A percentile compares a stretch with the other conserved stretches of the same genome.
Evolutionary conservation across 2,888 invertebrate species (phyloP).

Genomic region (Labia minor): DNA sequence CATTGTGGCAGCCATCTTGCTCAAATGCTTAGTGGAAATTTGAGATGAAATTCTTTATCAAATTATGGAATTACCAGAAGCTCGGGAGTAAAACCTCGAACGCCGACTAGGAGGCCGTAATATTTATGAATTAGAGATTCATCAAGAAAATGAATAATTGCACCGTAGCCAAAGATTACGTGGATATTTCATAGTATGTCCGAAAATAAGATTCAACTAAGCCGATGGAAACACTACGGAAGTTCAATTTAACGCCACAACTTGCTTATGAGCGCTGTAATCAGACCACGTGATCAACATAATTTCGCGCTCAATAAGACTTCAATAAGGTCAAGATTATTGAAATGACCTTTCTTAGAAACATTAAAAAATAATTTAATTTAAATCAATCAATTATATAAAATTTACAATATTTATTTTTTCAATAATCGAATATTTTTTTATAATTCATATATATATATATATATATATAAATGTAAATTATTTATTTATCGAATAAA

Average conservation of each 20-base stretch:
- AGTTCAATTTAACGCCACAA: slow-evolving; percentile 13
- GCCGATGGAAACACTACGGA: slow-evolving; percentile 16
- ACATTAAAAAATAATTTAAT: no score
- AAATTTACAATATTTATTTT: no score
- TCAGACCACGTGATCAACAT: not conserved
- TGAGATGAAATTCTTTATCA: slow-evolving; percentile 21
- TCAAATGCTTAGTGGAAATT: slow-evolving; percentile 21
- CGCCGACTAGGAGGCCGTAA: slow-evolving; percentile 25
- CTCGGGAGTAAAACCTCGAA: slow-evolving; percentile 22
- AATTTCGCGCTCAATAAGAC: no score
- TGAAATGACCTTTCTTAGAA: no score
- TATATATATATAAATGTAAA: no score
- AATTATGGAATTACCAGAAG: slow-evolving; percentile 24
- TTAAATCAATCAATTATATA: no score
- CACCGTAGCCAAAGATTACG: slow-evolving; percentile 25
- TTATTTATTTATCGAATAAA: no score
- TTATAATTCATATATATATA: no score
- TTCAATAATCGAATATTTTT: no score
- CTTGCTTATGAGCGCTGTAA: slow-evolving; percentile 17
- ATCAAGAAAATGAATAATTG: slow-evolving; percentile 26
- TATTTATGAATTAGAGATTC: slow-evolving; percentile 24
- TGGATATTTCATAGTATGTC: slow-evolving; percentile 26
- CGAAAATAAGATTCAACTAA: slow-evolving; percentile 21
- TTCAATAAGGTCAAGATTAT: no score
- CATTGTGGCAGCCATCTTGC: slow-evolving; percentile 30